Base-by-base conservation (phyloP, 1,140 invertebrate species). In the Copidosoma floridanum region DNA sequence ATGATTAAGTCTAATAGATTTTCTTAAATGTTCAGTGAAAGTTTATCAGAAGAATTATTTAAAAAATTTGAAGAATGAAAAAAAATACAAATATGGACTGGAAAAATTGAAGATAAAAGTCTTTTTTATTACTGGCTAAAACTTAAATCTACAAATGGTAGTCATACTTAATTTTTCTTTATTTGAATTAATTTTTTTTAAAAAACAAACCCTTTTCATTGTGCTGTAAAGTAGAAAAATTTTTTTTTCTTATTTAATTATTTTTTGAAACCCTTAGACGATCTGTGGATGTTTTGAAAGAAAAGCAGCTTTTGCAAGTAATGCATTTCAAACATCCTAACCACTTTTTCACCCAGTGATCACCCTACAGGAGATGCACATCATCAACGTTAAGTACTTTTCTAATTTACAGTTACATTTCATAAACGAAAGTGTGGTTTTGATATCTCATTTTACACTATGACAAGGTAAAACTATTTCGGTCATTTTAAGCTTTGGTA, bases 71-170 rank as follows among this genome's bases (percentile, higher is more conserved):
- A 58, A 40, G 27, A 32, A 14, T 24, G 29, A 18, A 16, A 11
- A 40, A 11, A 26, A 37, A 14, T 43, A 32, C 29, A 12, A 11
- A 21, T 37, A 14, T 63, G 56, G 64, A 48, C 37, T 29, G 60
- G 56, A 21, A 24, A 40, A 47, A 26, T 46, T 7, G 40, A 62
- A 52, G 23, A 59, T 24, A 56, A 56, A 44, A 38, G 23, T 59
- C 51, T 62, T 18, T 65, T 53, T 43, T 21, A 63, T 5, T 44
- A 59, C 20, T 65, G 60, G 60, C 46, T 18, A 18, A 12, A 57
- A 29, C 32, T 52, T 2, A 62, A 62, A 55, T 16, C 7, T 37
- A 21, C 6, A 23, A 54, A 20, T 11, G 23, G 18, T 32, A 20
- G 24, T 32, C 32, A 27, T 14, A 16, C 14, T 26, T 51, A 27